Evolutionary conservation across 1,140 invertebrate genomes (phyloP).

Genomic region (Paralvinella palmiformis): DNA sequence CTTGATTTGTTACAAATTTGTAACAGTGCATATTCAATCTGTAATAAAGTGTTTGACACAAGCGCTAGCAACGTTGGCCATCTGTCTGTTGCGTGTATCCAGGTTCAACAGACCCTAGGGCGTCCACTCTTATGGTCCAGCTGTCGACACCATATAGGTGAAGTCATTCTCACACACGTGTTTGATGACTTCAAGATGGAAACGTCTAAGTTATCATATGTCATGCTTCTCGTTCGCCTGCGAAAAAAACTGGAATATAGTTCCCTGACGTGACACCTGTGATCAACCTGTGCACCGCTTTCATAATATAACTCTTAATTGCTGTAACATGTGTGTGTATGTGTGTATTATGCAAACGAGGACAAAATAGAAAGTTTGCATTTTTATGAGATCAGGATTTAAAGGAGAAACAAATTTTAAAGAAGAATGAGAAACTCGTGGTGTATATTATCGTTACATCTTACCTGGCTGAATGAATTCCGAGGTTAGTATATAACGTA

Average conservation of each 20-base stretch:
- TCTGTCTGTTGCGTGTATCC: background rate
- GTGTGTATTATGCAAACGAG: too few relatives aligned
- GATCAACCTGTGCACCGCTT: too few relatives aligned
- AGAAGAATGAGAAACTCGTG: too few relatives aligned
- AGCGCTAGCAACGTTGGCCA: conserved; percentile 3
- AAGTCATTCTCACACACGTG: conserved; percentile 4
- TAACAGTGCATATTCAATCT: background rate
- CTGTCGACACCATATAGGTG: conserved; percentile 12
- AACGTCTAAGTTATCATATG: background rate
- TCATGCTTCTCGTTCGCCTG: background rate
- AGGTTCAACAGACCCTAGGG: background rate
- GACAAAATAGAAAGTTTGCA: too few relatives aligned
- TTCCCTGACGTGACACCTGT: too few relatives aligned
- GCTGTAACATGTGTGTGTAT: too few relatives aligned
- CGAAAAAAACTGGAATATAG: background rate
- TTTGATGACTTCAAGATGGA: conserved; percentile 3
- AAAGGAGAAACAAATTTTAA: too few relatives aligned
- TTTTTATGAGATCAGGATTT: too few relatives aligned
- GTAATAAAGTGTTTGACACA: conserved; percentile 6
- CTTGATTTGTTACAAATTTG: background rate
- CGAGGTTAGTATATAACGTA: too few relatives aligned
- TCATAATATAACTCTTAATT: too few relatives aligned
- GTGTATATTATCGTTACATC: too few relatives aligned
- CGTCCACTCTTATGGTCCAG: conserved; percentile 1
- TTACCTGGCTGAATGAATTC: too few relatives aligned